Conservation (phyloP, 2,797 vertebrate species). For the Sebastes iracundus region DNA sequence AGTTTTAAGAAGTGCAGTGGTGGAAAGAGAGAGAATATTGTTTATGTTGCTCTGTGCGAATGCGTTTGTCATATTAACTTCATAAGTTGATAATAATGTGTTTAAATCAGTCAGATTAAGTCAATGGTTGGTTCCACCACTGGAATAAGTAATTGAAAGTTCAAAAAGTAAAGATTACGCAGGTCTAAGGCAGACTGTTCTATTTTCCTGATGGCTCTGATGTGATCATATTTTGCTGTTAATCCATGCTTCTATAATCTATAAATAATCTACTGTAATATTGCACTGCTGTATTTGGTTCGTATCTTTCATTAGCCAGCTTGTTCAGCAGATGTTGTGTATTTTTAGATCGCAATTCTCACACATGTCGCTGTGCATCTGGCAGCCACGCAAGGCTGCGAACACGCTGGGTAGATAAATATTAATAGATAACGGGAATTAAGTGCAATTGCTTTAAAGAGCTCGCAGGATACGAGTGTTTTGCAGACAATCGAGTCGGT, state of each 20-base stretch:
- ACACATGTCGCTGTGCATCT: constrained; percentile 34
- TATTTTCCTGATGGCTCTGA: neutral
- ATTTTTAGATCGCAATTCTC: constrained; percentile 30
- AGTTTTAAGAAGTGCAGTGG: neutral
- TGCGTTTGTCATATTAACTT: accelerated
- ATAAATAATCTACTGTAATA: constrained; percentile 30
- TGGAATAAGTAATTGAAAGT: neutral
- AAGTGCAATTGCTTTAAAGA: constrained; percentile 20
- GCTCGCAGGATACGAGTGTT: neutral
- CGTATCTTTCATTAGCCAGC: constrained; percentile 31
- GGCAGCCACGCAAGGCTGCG: neutral
- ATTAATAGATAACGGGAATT: constrained; percentile 13
- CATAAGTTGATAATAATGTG: neutral
- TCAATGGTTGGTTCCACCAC: neutral
- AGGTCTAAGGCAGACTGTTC: neutral
- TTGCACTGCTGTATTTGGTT: constrained; percentile 23
- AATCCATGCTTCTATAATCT: constrained; percentile 18
- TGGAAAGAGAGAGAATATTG: neutral
- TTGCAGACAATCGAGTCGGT: constrained; percentile 6
- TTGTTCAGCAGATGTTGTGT: constrained; percentile 40
- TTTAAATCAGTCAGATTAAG: neutral
- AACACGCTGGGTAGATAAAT: constrained; percentile 27
- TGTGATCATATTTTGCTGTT: neutral
- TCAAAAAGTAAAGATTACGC: neutral
- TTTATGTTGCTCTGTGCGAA: neutral